Evolutionary conservation across 2,888 invertebrate species (phyloP).

Genomic region (Epirrita christyi): DNA sequence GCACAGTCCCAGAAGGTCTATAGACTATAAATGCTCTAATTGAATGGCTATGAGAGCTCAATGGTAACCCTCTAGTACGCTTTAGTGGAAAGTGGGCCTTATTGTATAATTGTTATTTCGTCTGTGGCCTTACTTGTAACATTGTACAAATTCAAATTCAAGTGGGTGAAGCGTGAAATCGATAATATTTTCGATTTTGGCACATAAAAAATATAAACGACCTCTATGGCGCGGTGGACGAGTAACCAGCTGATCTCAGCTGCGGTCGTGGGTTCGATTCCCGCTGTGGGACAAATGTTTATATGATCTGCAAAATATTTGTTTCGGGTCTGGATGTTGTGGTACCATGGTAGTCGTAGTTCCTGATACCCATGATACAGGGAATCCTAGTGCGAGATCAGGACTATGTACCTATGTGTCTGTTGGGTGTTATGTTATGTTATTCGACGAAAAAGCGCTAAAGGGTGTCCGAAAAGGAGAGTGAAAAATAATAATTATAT

Average conservation of each 20-base stretch:
- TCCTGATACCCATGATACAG: no score
- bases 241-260: no score
- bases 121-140: constrained; percentile 15
- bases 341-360: no score
- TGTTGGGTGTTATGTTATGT: no score
- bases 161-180: constrained; percentile 22
- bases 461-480: not conserved
- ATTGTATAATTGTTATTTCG: not conserved
- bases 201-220: constrained; percentile 1
- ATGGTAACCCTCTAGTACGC: not conserved
- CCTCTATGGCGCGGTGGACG: not conserved
- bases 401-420: no score
- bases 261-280: no score
- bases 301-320: no score
- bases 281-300: no score
- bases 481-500: not conserved
- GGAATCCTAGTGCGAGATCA: no score
- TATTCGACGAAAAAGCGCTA: not conserved
- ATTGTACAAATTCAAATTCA: constrained; percentile 10
- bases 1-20: no score
- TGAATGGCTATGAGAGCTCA: not conserved
- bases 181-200: constrained; percentile 21
- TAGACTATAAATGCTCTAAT: no score
- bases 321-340: no score
- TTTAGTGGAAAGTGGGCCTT: constrained; percentile 5